Base-by-base conservation (phyloP, 1,140 invertebrate species). In the Theocolax elegans region DNA sequence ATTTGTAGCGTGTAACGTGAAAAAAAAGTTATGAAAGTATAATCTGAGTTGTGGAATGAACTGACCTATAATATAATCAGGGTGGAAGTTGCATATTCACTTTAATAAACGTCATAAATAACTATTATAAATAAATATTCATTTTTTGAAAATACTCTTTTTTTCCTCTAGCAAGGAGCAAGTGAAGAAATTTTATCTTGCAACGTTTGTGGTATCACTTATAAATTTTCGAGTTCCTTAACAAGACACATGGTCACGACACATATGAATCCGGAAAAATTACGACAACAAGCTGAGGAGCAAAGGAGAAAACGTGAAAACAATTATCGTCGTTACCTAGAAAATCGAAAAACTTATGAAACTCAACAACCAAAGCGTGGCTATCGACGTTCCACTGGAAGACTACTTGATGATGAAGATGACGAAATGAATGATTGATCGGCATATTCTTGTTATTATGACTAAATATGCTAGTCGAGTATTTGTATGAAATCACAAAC, bases 231-330 rank as follows among this genome's bases (percentile, higher is more conserved):
- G 79, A 85, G 84, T 23, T 86, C 85, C 0, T 72, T 86, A n/a
- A 86, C 85, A 1, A 82, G 85, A 74, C 85, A 86, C 17, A 86
- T 86, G 83, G 85, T 86, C 0, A 85, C 85, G 0, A 85, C 84
- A 1, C 85, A 86, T 51, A 84, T 85, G 81, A 86, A 85, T 68
- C 84, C 85, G 0, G 85, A 86, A 46, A 85, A 83, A 51, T 71
- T 83, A 60, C 74, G 83, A 25, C 82, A 86, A 40, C 83, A 86
- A 68, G 85, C 85, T 1, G 85, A 85, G 19, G 84, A 86, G n/a
- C 85, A 86, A 68, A 76, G 85, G 31, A 75, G 76, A 23, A 86
- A 86, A 72, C 83, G 85, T 1, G 84, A 86, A 48, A 85, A 81
- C 51, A 85, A 85, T 73, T 86, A 86, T 31, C 78, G 83, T 2